Evolutionary conservation across 2,113 vertebrate genomes (phyloP).

Genomic region (Eupsittula cactorum): DNA sequence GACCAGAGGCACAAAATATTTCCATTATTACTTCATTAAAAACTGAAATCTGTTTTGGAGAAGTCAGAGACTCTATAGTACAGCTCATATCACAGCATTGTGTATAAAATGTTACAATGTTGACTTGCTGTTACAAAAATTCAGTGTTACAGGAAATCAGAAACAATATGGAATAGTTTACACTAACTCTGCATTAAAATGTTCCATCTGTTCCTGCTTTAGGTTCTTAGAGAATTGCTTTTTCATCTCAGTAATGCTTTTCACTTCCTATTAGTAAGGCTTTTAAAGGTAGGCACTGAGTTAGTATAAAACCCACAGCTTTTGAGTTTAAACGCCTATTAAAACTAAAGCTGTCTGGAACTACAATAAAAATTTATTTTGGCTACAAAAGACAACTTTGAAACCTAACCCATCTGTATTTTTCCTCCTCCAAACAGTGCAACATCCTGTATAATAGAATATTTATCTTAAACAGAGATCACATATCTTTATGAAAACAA

Average conservation of each 20-base stretch:
- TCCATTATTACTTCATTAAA: constrained; percentile 15
- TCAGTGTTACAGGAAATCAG: constrained; percentile 69
- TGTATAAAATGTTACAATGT: constrained; percentile 46
- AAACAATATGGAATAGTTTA: constrained; percentile 74
- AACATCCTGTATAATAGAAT: constrained; percentile 65
- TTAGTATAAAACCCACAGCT: constrained; percentile 61
- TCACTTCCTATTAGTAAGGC: constrained; percentile 71
- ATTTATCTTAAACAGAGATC: constrained; percentile 64
- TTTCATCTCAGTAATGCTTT: constrained; percentile 69
- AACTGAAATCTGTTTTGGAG: constrained; percentile 2
- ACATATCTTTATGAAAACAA: constrained; percentile 60
- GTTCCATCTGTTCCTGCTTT: constrained; percentile 65
- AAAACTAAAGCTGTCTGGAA: constrained; percentile 68
- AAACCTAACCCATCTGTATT: constrained; percentile 64
- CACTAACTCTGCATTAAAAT: constrained; percentile 56
- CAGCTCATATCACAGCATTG: not conserved
- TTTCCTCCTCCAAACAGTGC: constrained; percentile 61
- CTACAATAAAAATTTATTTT: constrained; percentile 63
- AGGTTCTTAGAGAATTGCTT: constrained; percentile 57
- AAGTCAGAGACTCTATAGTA: not conserved
- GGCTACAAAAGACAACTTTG: constrained; percentile 58
- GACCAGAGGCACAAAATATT: not conserved
- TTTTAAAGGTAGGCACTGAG: constrained; percentile 61
- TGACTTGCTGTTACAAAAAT: constrained; percentile 60
- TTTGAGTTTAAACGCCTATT: constrained; percentile 69